Evolutionary conservation across 2,797 vertebrate species (phyloP), one percentile per base, ranked within the genome.

Genomic region (Capromys pilorides): DNA sequence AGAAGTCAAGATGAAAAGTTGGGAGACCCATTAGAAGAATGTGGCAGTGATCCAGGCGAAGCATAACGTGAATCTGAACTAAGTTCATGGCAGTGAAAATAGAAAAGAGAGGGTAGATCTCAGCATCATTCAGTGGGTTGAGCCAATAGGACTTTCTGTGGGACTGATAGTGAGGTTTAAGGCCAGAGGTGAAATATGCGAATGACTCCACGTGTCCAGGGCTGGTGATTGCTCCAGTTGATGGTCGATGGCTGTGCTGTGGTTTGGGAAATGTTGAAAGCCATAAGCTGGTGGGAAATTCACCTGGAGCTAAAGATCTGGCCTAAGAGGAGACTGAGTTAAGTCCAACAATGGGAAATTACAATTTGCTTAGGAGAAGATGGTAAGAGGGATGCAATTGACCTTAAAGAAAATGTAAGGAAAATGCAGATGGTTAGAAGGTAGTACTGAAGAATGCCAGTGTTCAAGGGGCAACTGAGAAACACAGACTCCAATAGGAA

Each of bases 1-100:
- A 82, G 41, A 14, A 41, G 67, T 92, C 81, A 39, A 94, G 64
- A 62, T 59, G 59, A 92, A 95, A 93, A 67, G n/a, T 36, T 71
- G 31, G 75, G 39, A 79, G 45, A 91, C 9, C 79, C 41, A 62
- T 80, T 91, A 51, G 64, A 71, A 94, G 39, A 24, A 31, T 86
- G 28, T 39, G 54, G 49, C 59, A 67, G 33, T 75, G 86, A 88
- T 69, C n/a, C 54, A 81, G 64, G 31, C 28, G 93, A 79, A 71
- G 86, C 82, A 73, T 51, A 19, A 61, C 78, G 78, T 45, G 86
- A 88, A 92, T 93, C 64, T 85, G 45, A 91, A 67, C 26, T 51
- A 79, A 75, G 39, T 62, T 64, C 85, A 66, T 61, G 21, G 22
- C 31, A 80, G 45, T 71, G 54, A 73, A 21, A 87, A 80, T 82